A percentile compares a stretch with the other conserved stretches of the same genome.
phyloP scores from a whole-genome alignment of 1,140 invertebrate genomes.

The Goniozus legneri region DNA sequence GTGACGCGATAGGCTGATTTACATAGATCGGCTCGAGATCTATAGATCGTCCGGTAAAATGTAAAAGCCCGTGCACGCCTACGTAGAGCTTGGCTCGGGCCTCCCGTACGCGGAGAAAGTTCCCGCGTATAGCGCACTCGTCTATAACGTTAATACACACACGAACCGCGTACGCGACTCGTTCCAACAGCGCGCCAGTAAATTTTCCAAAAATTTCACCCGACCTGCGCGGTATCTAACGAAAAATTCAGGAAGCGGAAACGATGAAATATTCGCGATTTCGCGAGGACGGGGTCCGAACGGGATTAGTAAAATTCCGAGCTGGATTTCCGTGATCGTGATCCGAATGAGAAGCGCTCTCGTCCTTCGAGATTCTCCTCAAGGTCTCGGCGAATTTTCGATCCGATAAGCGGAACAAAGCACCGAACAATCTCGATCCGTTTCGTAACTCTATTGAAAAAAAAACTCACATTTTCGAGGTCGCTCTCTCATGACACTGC shows the following conservation, averaged over 20 bases:
- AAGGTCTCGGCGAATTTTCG: too few relatives aligned
- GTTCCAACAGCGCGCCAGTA: slow-evolving; percentile 1
- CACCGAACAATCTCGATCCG: slow-evolving; percentile 7
- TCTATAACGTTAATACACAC: slow-evolving; percentile 8
- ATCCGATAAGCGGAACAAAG: background rate
- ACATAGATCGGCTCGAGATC: background rate
- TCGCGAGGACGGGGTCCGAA: too few relatives aligned
- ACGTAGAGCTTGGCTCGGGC: slow-evolving; percentile 10
- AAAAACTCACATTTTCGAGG: slow-evolving; percentile 40
- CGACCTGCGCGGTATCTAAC: too few relatives aligned
- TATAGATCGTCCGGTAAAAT: slow-evolving; percentile 8
- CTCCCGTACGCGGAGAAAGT: slow-evolving; percentile 27
- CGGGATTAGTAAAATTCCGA: too few relatives aligned
- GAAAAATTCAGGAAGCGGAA: too few relatives aligned
- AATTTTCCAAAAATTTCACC: too few relatives aligned
- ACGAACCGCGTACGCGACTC: too few relatives aligned
- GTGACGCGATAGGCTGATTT: background rate
- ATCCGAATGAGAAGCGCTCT: background rate
- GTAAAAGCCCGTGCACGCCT: slow-evolving; percentile 14
- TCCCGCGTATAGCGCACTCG: slow-evolving; percentile 9
- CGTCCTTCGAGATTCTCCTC: background rate
- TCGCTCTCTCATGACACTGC: slow-evolving; percentile 42
- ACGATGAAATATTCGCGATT: too few relatives aligned
- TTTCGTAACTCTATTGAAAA: slow-evolving; percentile 21
- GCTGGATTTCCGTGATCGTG: background rate